These are phyloP conservation scores for Carabus problematicus DNA, from an alignment of 2,888 invertebrate species.

Conservation along the genomic window DNA sequence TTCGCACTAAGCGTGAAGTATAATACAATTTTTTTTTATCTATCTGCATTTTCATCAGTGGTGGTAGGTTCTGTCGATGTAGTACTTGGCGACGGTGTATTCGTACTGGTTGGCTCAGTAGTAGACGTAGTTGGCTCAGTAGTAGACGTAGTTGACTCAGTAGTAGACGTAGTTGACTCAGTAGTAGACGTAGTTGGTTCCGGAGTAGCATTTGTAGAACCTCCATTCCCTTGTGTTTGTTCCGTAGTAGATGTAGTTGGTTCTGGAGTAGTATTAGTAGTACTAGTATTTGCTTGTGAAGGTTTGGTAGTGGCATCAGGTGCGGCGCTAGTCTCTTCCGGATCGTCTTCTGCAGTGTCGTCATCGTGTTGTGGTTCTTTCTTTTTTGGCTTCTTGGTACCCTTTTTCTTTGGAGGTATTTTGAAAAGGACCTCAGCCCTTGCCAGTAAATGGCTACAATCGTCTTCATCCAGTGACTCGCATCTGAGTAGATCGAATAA, in stretches of 20 bases:
- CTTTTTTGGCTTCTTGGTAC: too few relatives aligned
- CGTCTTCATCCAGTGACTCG: slow-evolving; percentile 11
- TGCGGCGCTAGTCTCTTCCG: too few relatives aligned
- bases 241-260: neutral
- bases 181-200: neutral
- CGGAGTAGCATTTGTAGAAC: neutral
- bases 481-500: slow-evolving; percentile 26
- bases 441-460: slow-evolving; percentile 6
- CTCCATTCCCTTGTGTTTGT: too few relatives aligned
- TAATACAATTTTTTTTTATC: too few relatives aligned
- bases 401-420: slow-evolving; percentile 12
- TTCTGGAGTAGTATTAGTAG: slow-evolving; percentile 1
- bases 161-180: neutral
- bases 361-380: neutral
- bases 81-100: too few relatives aligned
- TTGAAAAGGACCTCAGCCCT: slow-evolving; percentile 24
- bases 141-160: neutral
- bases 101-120: neutral
- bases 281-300: too few relatives aligned
- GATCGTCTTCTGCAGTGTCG: neutral
- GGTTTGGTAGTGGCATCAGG: too few relatives aligned
- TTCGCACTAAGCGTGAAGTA: too few relatives aligned
- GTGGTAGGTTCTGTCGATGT: too few relatives aligned
- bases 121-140: neutral
- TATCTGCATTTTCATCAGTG: too few relatives aligned